These are phyloP conservation scores for Saimiri boliviensis DNA, from an alignment of 2,113 vertebrate species.

Conservation along the genomic window DNA sequence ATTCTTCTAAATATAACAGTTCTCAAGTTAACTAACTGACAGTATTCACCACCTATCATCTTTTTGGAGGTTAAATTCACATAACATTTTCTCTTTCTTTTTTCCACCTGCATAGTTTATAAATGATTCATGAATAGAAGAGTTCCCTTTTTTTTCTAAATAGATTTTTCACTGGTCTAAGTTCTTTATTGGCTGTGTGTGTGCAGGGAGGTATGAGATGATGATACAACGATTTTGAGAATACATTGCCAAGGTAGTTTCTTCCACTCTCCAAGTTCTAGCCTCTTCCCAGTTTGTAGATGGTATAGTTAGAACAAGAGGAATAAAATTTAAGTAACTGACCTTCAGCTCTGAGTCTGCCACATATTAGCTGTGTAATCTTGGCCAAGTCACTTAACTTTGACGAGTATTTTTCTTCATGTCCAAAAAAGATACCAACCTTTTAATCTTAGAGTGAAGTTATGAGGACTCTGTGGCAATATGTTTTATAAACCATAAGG, in stretches of 20 bases:
- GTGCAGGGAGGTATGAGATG: background rate
- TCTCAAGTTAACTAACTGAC: background rate
- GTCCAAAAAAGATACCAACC: background rate
- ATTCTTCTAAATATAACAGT: background rate
- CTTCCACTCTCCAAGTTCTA: background rate
- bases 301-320: background rate
- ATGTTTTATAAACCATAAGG: background rate
- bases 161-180: conserved; percentile 2
- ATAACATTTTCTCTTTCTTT: background rate
- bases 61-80: conserved; percentile 33
- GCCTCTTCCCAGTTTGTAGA: background rate
- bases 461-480: background rate
- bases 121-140: background rate
- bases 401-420: background rate
- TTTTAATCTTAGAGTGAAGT: background rate
- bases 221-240: background rate
- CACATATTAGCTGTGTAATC: background rate
- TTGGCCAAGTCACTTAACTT: background rate
- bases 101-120: background rate
- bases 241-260: background rate
- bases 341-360: background rate
- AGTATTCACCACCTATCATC: conserved; percentile 10
- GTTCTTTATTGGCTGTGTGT: background rate
- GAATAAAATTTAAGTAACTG: background rate
- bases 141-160: background rate